A percentile compares a stretch with the other conserved stretches of the same genome.
These are phyloP conservation scores for Ephydatia muelleri DNA, from an alignment of 37 sponge, comb jelly and placozoan species.

Conservation along the genomic window DNA sequence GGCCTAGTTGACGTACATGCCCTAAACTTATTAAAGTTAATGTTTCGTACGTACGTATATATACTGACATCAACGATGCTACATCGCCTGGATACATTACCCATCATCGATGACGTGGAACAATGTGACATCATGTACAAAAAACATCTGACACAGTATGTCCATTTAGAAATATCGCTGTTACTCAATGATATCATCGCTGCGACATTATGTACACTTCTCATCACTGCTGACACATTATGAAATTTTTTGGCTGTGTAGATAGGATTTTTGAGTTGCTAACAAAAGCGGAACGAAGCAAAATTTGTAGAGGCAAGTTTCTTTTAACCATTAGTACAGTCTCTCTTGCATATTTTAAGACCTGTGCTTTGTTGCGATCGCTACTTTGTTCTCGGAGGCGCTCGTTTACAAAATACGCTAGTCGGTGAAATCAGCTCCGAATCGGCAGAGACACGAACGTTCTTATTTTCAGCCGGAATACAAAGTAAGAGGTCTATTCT, in stretches of 20 bases:
- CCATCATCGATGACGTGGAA: not conserved
- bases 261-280: no score
- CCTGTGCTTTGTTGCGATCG: no score
- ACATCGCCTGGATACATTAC: not conserved
- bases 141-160: not conserved
- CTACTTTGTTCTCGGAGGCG: no score
- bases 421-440: no score
- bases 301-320: no score
- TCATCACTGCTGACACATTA: not conserved
- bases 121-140: not conserved
- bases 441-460: no score
- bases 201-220: not conserved
- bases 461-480: no score
- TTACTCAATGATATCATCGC: not conserved
- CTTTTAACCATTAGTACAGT: no score
- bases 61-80: not conserved
- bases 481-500: no score
- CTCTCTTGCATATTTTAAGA: no score
- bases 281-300: no score
- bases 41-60: not conserved
- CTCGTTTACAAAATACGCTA: no score
- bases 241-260: not conserved
- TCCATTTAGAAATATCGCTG: not conserved
- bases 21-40: not conserved
- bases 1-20: not conserved